Evolutionary conservation across 2,113 vertebrate genomes (phyloP).

Genomic region (Bos indicus): DNA sequence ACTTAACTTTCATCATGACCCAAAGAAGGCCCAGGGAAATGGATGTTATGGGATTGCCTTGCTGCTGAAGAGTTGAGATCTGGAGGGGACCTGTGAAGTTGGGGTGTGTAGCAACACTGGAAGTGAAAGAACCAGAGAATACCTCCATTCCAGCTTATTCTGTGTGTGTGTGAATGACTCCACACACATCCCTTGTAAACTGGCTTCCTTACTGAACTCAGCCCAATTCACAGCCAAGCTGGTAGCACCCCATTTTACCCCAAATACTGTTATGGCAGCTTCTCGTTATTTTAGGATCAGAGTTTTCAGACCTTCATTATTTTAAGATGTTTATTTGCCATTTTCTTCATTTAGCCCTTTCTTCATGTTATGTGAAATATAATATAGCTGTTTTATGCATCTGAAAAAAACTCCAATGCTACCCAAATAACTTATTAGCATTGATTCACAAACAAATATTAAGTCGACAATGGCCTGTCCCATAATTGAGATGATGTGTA

Average conservation of each 20-base stretch:
- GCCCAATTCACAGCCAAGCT: neutral
- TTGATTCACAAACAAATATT: neutral
- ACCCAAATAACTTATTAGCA: slow-evolving; percentile 11
- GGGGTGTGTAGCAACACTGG: slow-evolving; percentile 28
- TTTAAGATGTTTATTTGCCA: slow-evolving; percentile 33
- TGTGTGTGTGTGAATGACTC: neutral
- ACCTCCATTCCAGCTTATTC: neutral
- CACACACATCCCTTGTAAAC: neutral
- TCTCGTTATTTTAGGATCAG: neutral
- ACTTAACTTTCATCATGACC: neutral
- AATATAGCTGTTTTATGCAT: neutral
- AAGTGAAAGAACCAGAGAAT: slow-evolving; percentile 29
- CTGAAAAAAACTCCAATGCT: neutral
- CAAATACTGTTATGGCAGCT: neutral
- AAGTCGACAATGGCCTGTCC: neutral
- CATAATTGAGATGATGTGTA: neutral
- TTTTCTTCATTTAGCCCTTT: slow-evolving; percentile 28
- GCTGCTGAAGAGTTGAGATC: neutral
- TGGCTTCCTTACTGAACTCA: neutral
- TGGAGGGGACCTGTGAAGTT: neutral
- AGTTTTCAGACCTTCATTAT: neutral
- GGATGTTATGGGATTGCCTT: neutral
- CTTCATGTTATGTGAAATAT: neutral
- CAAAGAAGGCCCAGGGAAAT: neutral
- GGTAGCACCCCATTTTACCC: neutral